A percentile compares a stretch with the other conserved stretches of the same genome.
These are phyloP conservation scores for Petaurus breviceps DNA, from an alignment of 2,113 vertebrate genomes.

Conservation along the genomic window DNA sequence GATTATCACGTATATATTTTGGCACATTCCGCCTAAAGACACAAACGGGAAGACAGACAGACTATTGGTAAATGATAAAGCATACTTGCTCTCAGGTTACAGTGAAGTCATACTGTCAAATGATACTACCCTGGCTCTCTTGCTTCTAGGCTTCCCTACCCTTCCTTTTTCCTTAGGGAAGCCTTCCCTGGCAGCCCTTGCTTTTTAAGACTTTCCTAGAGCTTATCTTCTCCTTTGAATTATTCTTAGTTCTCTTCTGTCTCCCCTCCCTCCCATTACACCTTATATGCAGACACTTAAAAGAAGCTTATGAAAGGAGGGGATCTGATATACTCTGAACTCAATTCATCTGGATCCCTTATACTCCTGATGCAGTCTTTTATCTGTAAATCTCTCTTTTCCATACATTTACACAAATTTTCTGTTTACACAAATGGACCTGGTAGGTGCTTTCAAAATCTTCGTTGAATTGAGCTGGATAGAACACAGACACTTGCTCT, in stretches of 20 bases:
- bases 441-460: neutral
- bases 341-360: neutral
- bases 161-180: neutral
- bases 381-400: neutral
- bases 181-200: neutral
- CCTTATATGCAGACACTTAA: neutral
- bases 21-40: neutral
- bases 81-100: neutral
- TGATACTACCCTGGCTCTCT: neutral
- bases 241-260: neutral
- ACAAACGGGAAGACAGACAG: neutral
- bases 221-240: neutral
- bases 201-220: too few species aligned
- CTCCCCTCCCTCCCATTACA: neutral
- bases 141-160: neutral
- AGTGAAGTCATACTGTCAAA: neutral
- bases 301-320: neutral
- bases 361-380: neutral
- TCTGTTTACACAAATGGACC: neutral
- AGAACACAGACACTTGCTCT: neutral
- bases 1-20: neutral
- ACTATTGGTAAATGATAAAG: neutral
- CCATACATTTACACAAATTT: neutral
- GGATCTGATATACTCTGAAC: neutral
- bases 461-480: neutral